These are phyloP conservation scores for Ephialtes manifestator DNA, from an alignment of 2,888 invertebrate genomes.

Conservation along the genomic window DNA sequence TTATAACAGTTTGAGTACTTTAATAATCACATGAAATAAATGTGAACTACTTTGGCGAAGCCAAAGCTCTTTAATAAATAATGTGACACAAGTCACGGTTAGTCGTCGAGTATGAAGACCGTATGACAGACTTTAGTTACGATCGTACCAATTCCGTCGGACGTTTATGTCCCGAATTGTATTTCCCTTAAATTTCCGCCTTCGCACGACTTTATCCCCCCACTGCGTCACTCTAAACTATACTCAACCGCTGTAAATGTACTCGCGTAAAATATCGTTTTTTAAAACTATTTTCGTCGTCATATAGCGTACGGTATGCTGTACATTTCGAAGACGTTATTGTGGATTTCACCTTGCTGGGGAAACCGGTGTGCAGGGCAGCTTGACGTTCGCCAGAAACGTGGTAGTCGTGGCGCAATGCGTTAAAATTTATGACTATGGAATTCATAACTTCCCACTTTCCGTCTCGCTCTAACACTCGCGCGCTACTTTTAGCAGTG, in stretches of 20 bases:
- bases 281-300: slow-evolving; percentile 22
- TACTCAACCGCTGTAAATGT: slow-evolving; percentile 37
- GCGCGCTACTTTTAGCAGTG: background rate
- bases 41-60: slow-evolving; percentile 22
- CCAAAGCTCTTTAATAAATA: slow-evolving; percentile 29
- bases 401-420: slow-evolving; percentile 25
- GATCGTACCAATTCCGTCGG: slow-evolving; percentile 47
- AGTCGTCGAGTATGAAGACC: slow-evolving; percentile 15
- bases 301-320: slow-evolving; percentile 18
- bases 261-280: slow-evolving; percentile 43
- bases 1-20: no score
- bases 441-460: slow-evolving; percentile 61
- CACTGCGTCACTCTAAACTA: background rate
- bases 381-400: slow-evolving; percentile 46
- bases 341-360: slow-evolving; percentile 53
- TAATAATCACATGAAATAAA: slow-evolving; percentile 4
- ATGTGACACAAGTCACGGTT: background rate
- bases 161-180: slow-evolving; percentile 59
- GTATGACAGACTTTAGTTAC: slow-evolving; percentile 52
- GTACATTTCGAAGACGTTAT: slow-evolving; percentile 57
- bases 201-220: slow-evolving; percentile 26
- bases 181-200: slow-evolving; percentile 52
- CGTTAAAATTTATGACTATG: slow-evolving; percentile 64
- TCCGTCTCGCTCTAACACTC: slow-evolving; percentile 13
- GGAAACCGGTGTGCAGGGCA: slow-evolving; percentile 31